phyloP scores from a whole-genome alignment of 2,113 vertebrate species.

The Gambusia holbrooki region DNA sequence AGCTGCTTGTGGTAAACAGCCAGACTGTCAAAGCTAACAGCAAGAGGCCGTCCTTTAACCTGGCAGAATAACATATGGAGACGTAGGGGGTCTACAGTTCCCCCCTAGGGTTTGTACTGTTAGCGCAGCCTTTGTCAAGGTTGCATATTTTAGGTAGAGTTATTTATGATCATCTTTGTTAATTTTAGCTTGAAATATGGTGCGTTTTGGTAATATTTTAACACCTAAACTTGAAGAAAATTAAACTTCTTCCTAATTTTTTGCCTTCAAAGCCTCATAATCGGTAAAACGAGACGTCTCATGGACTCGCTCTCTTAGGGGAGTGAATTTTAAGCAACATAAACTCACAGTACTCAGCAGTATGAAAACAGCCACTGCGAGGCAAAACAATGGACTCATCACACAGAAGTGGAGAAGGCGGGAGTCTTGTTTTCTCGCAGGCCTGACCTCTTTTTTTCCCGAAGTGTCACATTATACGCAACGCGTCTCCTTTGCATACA shows the following conservation, averaged over 20 bases:
- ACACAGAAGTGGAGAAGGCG: constrained; percentile 31
- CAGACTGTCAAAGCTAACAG: neutral
- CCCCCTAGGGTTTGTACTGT: neutral
- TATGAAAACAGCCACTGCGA: constrained; percentile 40
- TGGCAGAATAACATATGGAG: neutral
- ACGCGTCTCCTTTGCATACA: constrained; percentile 80
- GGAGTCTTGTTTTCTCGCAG: constrained; percentile 71
- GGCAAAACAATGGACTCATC: constrained; percentile 72
- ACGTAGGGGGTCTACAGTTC: neutral
- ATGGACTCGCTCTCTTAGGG: neutral
- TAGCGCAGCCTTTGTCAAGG: neutral
- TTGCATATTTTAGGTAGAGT: neutral
- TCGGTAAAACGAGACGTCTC: neutral
- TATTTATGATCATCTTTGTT: neutral
- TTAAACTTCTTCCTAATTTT: neutral
- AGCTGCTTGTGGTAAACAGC: neutral
- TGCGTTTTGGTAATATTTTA: neutral
- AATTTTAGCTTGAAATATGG: neutral
- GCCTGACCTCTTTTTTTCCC: constrained; percentile 77
- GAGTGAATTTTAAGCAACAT: constrained; percentile 18
- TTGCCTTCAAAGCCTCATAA: neutral
- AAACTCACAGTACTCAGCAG: constrained; percentile 59
- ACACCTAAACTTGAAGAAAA: no score
- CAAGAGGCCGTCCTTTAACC: neutral
- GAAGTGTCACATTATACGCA: constrained; percentile 77